Evolutionary conservation across 2,888 invertebrate species (phyloP).

Genomic region (Tetranychus piercei): DNA sequence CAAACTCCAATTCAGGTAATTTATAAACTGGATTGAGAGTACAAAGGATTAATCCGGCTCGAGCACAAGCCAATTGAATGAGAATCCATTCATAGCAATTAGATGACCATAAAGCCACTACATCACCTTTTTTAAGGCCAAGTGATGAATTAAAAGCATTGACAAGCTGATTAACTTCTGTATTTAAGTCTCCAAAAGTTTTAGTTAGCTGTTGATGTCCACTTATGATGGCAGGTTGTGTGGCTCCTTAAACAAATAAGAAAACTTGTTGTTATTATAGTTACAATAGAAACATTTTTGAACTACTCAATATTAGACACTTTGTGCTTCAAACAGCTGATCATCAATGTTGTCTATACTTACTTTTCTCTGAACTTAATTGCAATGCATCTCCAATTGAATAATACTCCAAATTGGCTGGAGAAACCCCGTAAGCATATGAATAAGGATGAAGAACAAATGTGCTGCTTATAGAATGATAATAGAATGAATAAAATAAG

Average conservation of each 20-base stretch:
- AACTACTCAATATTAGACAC: not conserved
- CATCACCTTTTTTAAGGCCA: constrained; percentile 10
- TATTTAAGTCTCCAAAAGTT: constrained; percentile 9
- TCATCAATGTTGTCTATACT: not conserved
- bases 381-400: constrained; percentile 13
- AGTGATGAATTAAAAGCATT: not conserved
- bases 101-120: constrained; percentile 14
- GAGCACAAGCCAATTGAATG: constrained; percentile 13
- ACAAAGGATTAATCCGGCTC: constrained; percentile 19
- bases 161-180: constrained; percentile 8
- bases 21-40: constrained; percentile 23
- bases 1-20: constrained; percentile 19
- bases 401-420: constrained; percentile 12
- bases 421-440: constrained; percentile 19
- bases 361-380: constrained; percentile 3
- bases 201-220: constrained; percentile 10
- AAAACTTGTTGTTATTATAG: not conserved
- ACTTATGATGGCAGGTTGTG: constrained; percentile 3
- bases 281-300: too few relatives aligned
- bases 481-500: too few relatives aligned
- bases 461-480: not conserved
- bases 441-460: constrained; percentile 17
- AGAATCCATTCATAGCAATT: constrained; percentile 21
- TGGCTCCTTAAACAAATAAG: not conserved
- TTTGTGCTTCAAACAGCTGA: not conserved